These are phyloP conservation scores for Eucidaris tribuloides DNA, from an alignment of 35 echinoderm and acorn worm genomes.

Conservation along the genomic window DNA sequence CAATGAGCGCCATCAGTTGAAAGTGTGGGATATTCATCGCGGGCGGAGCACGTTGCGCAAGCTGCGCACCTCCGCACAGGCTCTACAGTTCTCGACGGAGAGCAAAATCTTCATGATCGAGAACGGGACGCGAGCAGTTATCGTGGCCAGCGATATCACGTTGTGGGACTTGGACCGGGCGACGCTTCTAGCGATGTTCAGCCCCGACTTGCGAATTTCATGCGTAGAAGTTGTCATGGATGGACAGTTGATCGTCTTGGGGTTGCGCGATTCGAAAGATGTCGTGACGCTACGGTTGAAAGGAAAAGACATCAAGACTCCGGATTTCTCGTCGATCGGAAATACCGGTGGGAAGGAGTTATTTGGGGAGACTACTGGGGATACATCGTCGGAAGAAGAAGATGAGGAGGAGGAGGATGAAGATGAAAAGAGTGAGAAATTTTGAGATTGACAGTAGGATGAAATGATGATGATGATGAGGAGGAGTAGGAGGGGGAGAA, in stretches of 20 bases:
- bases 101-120: slow-evolving; percentile 92
- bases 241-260: slow-evolving; percentile 77
- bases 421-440: too few species aligned
- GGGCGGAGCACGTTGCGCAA: slow-evolving; percentile 71
- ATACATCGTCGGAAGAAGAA: slow-evolving; percentile 77
- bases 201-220: slow-evolving; percentile 76
- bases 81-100: slow-evolving; percentile 46
- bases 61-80: slow-evolving; percentile 30
- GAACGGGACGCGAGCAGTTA: slow-evolving; percentile 65
- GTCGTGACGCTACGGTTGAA: slow-evolving; percentile 70
- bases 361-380: slow-evolving; percentile 93
- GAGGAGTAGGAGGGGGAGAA: too few species aligned
- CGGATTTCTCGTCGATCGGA: slow-evolving; percentile 5
- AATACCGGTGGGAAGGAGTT: slow-evolving; percentile 68
- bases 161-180: slow-evolving; percentile 83
- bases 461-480: too few species aligned
- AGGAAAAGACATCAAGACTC: slow-evolving; percentile 54
- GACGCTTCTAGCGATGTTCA: slow-evolving; percentile 68
- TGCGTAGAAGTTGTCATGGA: slow-evolving; percentile 78
- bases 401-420: slow-evolving; percentile 56
- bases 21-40: slow-evolving; percentile 82
- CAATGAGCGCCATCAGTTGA: slow-evolving; percentile 76
- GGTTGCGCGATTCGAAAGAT: slow-evolving; percentile 56
- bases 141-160: slow-evolving; percentile 74
- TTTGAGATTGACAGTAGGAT: too few species aligned